phyloP scores from a whole-genome alignment of 37 sponge, comb jelly and placozoan genomes.

The Petrosia ficiformis region DNA sequence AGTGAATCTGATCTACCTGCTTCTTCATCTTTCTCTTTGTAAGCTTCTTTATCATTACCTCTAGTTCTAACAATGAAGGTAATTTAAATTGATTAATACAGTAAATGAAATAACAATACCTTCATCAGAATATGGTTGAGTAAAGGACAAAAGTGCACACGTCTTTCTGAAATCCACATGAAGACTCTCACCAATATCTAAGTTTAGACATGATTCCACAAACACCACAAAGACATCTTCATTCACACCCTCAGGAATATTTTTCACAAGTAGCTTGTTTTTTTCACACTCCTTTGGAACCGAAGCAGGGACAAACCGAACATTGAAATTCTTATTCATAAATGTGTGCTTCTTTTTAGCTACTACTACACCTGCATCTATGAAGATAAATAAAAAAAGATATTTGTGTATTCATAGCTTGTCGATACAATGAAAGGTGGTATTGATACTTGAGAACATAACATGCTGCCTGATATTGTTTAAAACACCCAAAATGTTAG shows the following conservation, averaged over 20 bases:
- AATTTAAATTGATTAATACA: not conserved
- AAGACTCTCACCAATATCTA: not conserved
- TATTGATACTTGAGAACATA: too few relatives aligned
- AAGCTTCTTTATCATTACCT: too few relatives aligned
- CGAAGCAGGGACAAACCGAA: not conserved
- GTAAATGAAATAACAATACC: not conserved
- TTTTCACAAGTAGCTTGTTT: not conserved
- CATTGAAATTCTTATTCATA: not conserved
- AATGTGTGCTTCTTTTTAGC: not conserved
- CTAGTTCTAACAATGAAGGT: not conserved
- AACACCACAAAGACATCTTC: not conserved
- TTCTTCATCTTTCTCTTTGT: too few relatives aligned
- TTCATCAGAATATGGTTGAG: not conserved
- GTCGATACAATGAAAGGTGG: too few relatives aligned
- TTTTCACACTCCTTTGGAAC: not conserved
- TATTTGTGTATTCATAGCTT: too few relatives aligned
- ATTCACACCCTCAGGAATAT: not conserved
- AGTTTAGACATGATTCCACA: not conserved
- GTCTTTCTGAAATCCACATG: not conserved
- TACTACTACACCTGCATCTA: not conserved
- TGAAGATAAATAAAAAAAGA: not conserved
- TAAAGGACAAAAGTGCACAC: not conserved
- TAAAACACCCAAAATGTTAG: too few relatives aligned
- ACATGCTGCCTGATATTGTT: too few relatives aligned
- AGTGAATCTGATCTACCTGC: too few relatives aligned